Conservation (phyloP, 2,888 invertebrate species). For the Tethea ocularis region DNA sequence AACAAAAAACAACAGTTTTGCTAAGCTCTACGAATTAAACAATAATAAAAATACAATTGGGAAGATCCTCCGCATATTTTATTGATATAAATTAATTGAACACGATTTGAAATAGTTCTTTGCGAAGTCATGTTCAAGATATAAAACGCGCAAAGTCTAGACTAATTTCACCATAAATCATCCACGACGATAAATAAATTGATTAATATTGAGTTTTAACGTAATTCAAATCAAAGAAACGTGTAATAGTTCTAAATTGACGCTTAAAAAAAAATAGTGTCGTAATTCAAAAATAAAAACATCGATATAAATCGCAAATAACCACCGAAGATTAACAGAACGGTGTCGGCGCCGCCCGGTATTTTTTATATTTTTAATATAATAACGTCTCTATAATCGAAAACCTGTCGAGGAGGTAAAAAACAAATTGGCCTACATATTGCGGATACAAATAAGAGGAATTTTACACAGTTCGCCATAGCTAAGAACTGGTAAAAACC, state of each 20-base stretch:
- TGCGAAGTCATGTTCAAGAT: slow-evolving; percentile 23
- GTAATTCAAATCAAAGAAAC: slow-evolving; percentile 32
- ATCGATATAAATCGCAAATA: slow-evolving; percentile 56
- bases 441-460: slow-evolving; percentile 67
- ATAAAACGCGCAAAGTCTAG: slow-evolving; percentile 3
- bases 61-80: not conserved
- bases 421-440: slow-evolving; percentile 74
- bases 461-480: slow-evolving; percentile 64
- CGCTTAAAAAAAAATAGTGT: slow-evolving; percentile 37
- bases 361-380: slow-evolving; percentile 31
- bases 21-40: not conserved
- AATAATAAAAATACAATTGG: not conserved
- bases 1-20: not conserved
- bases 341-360: slow-evolving; percentile 45
- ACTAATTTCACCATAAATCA: not conserved
- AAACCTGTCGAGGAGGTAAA: slow-evolving; percentile 69
- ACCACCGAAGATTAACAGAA: slow-evolving; percentile 54
- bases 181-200: slow-evolving; percentile 8
- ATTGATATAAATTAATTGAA: not conserved
- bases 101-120: not conserved
- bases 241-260: slow-evolving; percentile 23
- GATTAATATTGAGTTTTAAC: slow-evolving; percentile 31
- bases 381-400: slow-evolving; percentile 45
- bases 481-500: slow-evolving; percentile 59
- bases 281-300: slow-evolving; percentile 45